Evolutionary conservation across 1,140 invertebrate species (phyloP), one percentile per base, ranked within the genome.

Genomic region (Drosophila sulfurigaster): DNA sequence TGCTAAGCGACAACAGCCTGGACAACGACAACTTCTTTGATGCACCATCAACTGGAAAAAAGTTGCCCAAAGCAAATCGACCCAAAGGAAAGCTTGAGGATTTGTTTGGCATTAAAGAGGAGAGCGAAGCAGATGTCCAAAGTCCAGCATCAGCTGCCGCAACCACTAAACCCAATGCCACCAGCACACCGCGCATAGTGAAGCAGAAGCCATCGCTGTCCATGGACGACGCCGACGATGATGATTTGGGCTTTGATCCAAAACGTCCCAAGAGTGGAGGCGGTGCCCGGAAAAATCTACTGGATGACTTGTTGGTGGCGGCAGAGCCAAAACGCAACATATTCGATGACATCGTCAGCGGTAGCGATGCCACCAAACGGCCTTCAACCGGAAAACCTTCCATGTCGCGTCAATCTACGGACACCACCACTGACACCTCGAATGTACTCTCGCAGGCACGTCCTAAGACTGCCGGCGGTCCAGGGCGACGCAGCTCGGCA

Each of bases 11-110:
- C 58, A 93, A 93, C 58, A 94, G 93, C 41, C 83, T 93, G 58
- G 93, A 94, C 62, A 93, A 94, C 66, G 93, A 94, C 63, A 94
- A 92, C 71, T 94, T 94, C 66, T 94, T 94, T 25, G 93, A 94
- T 2, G 78, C 74, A 4, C 91, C 93, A 3, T 91, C 93, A 11
- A 32, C 66, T 2, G 93, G 75, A 11, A 88, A 83, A 15, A 68
- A 86, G 38, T 54, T 78, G 3, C 28, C 78, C 1, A 85, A 82
- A 20, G 7, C 64, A 41, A 60, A 51, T 2, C 79, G 75, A 11
- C 11, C 76, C 1, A 89, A 82, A 5, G 74, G 66, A 13, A 92
- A 92, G 58, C 67, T 92, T 5, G 91, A 92, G 10, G 88, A 93
- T 67, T 65, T 93, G 5, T 92, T 93, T 79, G 92, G 92, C 6